phyloP scores from a whole-genome alignment of 2,113 vertebrate species.

The Mesocricetus auratus region DNA sequence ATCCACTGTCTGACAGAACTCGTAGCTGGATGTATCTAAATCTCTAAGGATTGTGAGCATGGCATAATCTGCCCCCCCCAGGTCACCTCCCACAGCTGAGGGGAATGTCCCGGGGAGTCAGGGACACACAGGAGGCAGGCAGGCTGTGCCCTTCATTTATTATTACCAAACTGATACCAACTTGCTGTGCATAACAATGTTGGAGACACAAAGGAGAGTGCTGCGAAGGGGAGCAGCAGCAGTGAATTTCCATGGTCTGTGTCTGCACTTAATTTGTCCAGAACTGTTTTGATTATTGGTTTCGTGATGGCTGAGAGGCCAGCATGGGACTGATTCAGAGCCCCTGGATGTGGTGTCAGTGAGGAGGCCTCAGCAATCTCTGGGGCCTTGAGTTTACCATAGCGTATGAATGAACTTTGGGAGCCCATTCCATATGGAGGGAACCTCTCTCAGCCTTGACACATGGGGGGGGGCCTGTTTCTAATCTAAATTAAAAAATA shows the following conservation, averaged over 20 bases:
- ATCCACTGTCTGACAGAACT: background rate
- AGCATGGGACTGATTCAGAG: too few species aligned
- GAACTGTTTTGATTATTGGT: background rate
- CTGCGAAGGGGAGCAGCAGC: background rate
- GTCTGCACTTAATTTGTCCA: background rate
- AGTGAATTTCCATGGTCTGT: background rate
- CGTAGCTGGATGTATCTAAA: background rate
- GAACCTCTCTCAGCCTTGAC: too few species aligned
- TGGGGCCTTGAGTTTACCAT: too few species aligned
- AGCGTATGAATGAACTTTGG: too few species aligned
- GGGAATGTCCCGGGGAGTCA: background rate
- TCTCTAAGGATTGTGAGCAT: background rate
- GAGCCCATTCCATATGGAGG: too few species aligned
- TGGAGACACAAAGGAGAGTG: background rate
- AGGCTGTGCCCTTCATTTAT: background rate
- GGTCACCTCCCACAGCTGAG: background rate
- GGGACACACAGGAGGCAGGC: background rate
- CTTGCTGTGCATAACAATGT: background rate
- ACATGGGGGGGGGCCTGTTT: too few species aligned
- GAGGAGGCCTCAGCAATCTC: too few species aligned
- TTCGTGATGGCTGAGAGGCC: too few species aligned
- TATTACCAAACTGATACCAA: background rate
- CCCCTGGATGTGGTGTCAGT: too few species aligned
- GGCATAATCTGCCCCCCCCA: background rate
- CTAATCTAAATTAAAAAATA: too few species aligned